Base-by-base conservation (phyloP, 2,888 invertebrate genomes). In the Oscheius onirici region DNA sequence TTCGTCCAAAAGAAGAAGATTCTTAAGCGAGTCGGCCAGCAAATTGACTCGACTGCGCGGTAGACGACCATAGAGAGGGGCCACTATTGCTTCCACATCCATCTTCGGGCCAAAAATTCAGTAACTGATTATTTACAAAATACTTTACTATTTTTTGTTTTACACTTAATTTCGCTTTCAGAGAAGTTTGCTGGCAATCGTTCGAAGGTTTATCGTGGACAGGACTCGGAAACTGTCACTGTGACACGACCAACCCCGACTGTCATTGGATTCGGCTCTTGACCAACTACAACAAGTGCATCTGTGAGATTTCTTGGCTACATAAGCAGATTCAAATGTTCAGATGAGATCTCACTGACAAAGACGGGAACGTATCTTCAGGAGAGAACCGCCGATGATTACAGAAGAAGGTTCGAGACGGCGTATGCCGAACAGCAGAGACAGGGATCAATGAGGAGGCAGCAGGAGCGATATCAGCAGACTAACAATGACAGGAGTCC, bases 241-340 rank as follows among this genome's bases (percentile, higher is more conserved):
- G 87, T 69, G 67, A 66, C 15, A 71, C 78, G 26, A 77, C 77
- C 55, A 81, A 84, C 49, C 74, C 78, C 1, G 87, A 87, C 71
- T 87, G 87, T 58, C 87, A 87, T 65, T 87, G 87, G 87, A 87
- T 87, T 60, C 76, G 86, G 11, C 75, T 87, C 49, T 86, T 85
- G 60, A 87, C 87, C 49, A 87, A 83, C 69, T 86, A 86, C 74
- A 87, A 87, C 72, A 87, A 87, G 69, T 87, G 87, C 76, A 86
- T 87, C 24, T 87, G 85, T 86, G 43, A 73, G 83, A 76, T 3
- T n/a, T 10, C 26, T 26, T 13, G 13, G 15, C 41, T 2, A 10
- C 17, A 24, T 26, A 11, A 11, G 24, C 11, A 28, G 34, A 28
- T 1, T 34, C 24, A 15, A 57, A 11, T 20, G 11, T 63, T 63